Evolutionary conservation across 2,888 invertebrate species (phyloP).

Genomic region (Lithophane semibrunnea): DNA sequence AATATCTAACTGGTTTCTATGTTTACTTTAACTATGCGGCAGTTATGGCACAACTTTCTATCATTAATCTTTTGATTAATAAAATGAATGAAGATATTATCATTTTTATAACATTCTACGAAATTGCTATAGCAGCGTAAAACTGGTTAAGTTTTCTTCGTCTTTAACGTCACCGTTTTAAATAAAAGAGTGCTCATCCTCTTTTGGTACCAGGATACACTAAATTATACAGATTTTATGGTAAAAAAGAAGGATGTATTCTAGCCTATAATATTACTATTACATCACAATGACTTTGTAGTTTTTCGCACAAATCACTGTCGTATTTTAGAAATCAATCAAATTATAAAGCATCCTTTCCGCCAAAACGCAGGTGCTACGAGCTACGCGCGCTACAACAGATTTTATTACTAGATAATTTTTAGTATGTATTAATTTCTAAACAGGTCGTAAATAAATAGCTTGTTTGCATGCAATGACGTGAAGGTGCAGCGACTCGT

Average conservation of each 20-base stretch:
- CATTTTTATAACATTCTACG: slow-evolving; percentile 21
- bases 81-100: slow-evolving; percentile 33
- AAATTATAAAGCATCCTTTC: neutral
- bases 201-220: neutral
- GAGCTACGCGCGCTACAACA: slow-evolving; percentile 14
- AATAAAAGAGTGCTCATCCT: neutral
- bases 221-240: no score
- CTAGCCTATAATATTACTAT: no score
- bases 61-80: slow-evolving; percentile 19
- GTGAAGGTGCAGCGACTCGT: slow-evolving; percentile 41
- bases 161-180: neutral
- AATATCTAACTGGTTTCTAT: slow-evolving; percentile 8
- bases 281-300: neutral
- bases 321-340: neutral
- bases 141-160: slow-evolving; percentile 11
- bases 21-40: slow-evolving; percentile 19
- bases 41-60: slow-evolving; percentile 54
- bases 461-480: slow-evolving; percentile 50
- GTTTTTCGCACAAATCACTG: neutral
- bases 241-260: neutral
- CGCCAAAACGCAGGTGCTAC: neutral
- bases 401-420: neutral
- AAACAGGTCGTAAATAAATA: slow-evolving; percentile 27
- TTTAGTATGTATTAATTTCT: slow-evolving; percentile 20
- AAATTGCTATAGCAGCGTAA: neutral